Evolutionary conservation across 1,140 invertebrate genomes (phyloP).

Genomic region (Papilio polyxenes): DNA sequence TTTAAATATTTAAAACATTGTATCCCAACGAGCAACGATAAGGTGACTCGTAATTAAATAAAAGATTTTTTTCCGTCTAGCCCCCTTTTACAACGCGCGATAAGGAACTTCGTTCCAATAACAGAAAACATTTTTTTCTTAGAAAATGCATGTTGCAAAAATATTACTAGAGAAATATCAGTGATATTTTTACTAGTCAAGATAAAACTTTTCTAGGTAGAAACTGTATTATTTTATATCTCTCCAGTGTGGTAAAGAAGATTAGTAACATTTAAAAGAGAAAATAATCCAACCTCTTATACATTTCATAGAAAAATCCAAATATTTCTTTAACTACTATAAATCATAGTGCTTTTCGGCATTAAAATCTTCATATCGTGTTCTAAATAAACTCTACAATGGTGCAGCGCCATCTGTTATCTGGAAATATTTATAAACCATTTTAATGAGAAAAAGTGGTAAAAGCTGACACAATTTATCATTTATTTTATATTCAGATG

Average conservation of each 20-base stretch:
- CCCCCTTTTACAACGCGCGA: too few relatives aligned
- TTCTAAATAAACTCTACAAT: too few relatives aligned
- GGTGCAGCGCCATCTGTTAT: conserved; percentile 1
- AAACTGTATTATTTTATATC: conserved; percentile 15
- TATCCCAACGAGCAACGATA: not conserved
- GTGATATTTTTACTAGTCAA: conserved; percentile 15
- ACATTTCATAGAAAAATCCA: too few relatives aligned
- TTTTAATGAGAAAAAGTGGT: not conserved
- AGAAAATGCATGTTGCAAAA: not conserved
- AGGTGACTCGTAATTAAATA: not conserved
- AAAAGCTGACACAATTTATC: not conserved
- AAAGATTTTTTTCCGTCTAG: too few relatives aligned
- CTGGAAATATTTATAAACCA: not conserved
- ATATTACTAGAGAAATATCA: conserved; percentile 2
- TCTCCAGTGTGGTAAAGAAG: not conserved
- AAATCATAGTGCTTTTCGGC: too few relatives aligned
- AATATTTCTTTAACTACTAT: too few relatives aligned
- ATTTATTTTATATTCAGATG: too few relatives aligned
- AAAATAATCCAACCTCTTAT: too few relatives aligned
- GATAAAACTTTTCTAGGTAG: conserved; percentile 17
- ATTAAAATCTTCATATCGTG: too few relatives aligned
- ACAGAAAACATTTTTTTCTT: not conserved
- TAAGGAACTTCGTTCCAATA: too few relatives aligned
- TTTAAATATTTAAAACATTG: not conserved
- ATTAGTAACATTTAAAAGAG: not conserved